These are phyloP conservation scores for honey bee (Apis mellifera) DNA, from an alignment of 1,140 invertebrate genomes.

Conservation along the genomic window Amel_HAv3.1 CM009938.2:334501-335000, in stretches of 20 bases:
- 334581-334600: constrained; percentile 2
- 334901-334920: no score
- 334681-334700: constrained; percentile 2
- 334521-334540: constrained; percentile 28
- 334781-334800: background rate
- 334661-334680: constrained; percentile 33
- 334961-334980: no score
- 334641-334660: background rate
- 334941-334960: no score
- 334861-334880: no score
- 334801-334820: background rate
- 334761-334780: constrained; percentile 1
- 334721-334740: background rate
- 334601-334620: constrained; percentile 17
- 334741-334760: background rate
- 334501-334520: constrained; percentile 54
- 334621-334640: background rate
- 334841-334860: no score
- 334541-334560: constrained; percentile 9
- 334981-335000: no score
- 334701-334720: background rate
- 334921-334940: no score
- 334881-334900: no score
- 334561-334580: constrained; percentile 22
- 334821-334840: background rate